Conservation (phyloP, 2,113 vertebrate genomes). For the Aptenodytes patagonicus region DNA sequence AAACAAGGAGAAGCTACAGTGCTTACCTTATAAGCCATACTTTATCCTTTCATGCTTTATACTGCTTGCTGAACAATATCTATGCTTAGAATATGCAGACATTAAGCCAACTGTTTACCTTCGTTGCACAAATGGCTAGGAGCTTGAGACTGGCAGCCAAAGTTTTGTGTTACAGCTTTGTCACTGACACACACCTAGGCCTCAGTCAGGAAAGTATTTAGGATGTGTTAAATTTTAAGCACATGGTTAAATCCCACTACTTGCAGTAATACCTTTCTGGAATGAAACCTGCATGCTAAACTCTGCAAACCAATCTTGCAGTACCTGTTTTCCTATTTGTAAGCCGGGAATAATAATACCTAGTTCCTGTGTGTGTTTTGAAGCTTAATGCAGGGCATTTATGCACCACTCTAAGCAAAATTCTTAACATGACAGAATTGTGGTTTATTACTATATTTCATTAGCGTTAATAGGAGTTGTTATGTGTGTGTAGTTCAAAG, state of each 20-base stretch:
- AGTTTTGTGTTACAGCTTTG: not conserved
- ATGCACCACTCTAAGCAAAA: not conserved
- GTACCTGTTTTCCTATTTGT: not conserved
- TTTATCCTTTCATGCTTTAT: slow-evolving; percentile 18
- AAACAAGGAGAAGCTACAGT: not conserved
- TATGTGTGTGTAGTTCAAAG: not conserved
- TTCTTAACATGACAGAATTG: not conserved
- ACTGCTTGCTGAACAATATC: slow-evolving; percentile 18
- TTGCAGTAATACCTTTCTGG: not conserved
- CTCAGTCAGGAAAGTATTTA: not conserved
- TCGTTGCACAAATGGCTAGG: not conserved
- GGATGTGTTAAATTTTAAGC: not conserved
- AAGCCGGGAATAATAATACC: not conserved
- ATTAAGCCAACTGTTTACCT: not conserved
- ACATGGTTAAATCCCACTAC: not conserved
- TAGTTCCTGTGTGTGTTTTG: not conserved
- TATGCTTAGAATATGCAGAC: not conserved
- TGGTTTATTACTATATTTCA: not conserved
- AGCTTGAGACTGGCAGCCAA: not conserved
- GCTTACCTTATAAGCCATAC: slow-evolving; percentile 23
- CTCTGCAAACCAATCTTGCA: not conserved
- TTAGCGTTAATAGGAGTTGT: not conserved
- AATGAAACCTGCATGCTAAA: not conserved
- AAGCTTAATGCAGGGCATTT: not conserved
- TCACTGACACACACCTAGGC: not conserved